A percentile compares a stretch with the other conserved stretches of the same genome.
phyloP scores from a whole-genome alignment of 2,888 invertebrate species.

The Ptilodon capucinus region DNA sequence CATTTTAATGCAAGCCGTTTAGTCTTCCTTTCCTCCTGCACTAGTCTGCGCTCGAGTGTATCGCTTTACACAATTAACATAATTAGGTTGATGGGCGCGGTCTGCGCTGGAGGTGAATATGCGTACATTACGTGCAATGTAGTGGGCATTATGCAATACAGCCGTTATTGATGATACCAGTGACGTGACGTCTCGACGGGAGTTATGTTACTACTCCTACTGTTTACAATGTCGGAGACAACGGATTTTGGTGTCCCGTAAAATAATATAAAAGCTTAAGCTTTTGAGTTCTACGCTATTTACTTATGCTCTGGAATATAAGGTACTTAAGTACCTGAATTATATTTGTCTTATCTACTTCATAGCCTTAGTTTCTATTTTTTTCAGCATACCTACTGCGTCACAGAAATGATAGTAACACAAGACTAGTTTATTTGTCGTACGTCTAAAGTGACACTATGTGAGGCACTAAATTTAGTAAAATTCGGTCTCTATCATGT shows the following conservation, averaged over 20 bases:
- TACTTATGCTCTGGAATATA: no score
- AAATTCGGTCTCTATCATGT: no score
- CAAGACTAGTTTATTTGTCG: no score
- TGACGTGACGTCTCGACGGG: slow-evolving; percentile 22
- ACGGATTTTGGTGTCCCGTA: not conserved
- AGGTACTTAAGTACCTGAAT: no score
- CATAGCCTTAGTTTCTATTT: no score
- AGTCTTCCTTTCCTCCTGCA: not conserved
- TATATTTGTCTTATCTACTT: no score
- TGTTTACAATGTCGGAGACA: slow-evolving; percentile 13
- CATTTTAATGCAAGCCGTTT: not conserved
- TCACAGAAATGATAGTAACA: no score
- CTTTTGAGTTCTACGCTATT: no score
- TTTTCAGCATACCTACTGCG: no score
- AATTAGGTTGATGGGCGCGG: slow-evolving; percentile 16
- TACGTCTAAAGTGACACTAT: no score
- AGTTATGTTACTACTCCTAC: slow-evolving; percentile 21
- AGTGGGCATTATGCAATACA: slow-evolving; percentile 14
- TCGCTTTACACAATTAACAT: slow-evolving; percentile 28
- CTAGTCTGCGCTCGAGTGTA: slow-evolving; percentile 4
- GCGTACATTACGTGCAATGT: slow-evolving; percentile 30
- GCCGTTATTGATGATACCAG: slow-evolving; percentile 28
- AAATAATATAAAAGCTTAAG: not conserved
- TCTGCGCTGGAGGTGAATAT: slow-evolving; percentile 16
- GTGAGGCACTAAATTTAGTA: no score